These are phyloP conservation scores for Zaprionus lachaisei DNA, from an alignment of 1,140 invertebrate species.

Conservation along the genomic window DNA sequence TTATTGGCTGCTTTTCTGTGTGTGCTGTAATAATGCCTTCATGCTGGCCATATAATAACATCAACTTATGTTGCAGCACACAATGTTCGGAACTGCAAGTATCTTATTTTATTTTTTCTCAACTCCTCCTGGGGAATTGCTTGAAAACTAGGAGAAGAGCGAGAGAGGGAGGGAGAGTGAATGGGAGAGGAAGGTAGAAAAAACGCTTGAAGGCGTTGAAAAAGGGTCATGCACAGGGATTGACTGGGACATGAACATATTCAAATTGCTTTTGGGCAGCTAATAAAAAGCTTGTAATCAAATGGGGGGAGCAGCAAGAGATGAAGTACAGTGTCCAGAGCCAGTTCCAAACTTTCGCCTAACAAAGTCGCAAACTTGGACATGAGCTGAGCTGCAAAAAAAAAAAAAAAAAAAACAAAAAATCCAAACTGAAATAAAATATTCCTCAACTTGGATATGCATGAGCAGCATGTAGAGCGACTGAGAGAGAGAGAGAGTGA, in stretches of 20 bases:
- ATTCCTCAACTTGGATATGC: conserved; percentile 70
- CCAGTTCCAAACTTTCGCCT: conserved; percentile 53
- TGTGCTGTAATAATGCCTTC: conserved; percentile 11
- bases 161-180: neutral
- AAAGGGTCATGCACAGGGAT: conserved; percentile 50
- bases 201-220: conserved; percentile 51
- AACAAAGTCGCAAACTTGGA: conserved; percentile 72
- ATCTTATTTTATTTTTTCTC: conserved; percentile 32
- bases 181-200: neutral
- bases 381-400: conserved; percentile 49
- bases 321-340: neutral
- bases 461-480: conserved; percentile 55
- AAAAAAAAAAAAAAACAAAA: conserved; percentile 25
- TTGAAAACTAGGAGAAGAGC: conserved; percentile 7
- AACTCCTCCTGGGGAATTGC: conserved; percentile 14
- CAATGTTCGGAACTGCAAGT: conserved; percentile 40
- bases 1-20: conserved; percentile 10
- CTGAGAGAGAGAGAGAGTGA: neutral
- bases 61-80: conserved; percentile 60
- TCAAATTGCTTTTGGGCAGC: conserved; percentile 77
- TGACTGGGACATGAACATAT: conserved; percentile 67
- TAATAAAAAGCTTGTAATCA: conserved; percentile 81
- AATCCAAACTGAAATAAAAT: conserved; percentile 46
- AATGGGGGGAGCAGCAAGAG: conserved; percentile 39
- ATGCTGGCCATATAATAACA: conserved; percentile 38